These are phyloP conservation scores for Setipinna tenuifilis DNA, from an alignment of 2,797 vertebrate species.

Conservation along the genomic window DNA sequence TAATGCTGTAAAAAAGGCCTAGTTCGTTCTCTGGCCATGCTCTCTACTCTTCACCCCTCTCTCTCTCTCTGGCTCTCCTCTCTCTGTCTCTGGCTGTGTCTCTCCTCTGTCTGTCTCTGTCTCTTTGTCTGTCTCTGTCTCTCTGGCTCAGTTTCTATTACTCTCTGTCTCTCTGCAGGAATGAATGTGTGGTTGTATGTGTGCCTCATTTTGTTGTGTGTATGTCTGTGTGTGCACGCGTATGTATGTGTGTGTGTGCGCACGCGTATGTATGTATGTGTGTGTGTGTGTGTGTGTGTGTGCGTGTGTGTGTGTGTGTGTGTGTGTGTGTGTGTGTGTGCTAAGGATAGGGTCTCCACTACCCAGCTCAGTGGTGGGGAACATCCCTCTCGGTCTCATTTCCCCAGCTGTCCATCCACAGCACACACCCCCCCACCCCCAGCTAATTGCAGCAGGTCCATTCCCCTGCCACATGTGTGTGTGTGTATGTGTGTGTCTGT, in stretches of 20 bases:
- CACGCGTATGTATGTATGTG: conserved; percentile 29
- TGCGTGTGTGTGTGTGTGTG: neutral
- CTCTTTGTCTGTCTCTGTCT: neutral
- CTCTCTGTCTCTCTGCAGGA: neutral
- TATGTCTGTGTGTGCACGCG: conserved; percentile 2
- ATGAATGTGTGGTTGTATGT: too few species aligned
- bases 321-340: neutral
- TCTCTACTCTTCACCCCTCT: neutral
- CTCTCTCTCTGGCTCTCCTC: neutral
- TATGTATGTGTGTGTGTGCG: too few species aligned
- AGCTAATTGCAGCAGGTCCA: conserved; percentile 50
- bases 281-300: neutral
- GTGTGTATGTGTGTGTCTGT: neutral
- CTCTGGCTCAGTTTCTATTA: neutral
- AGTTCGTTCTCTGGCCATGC: neutral
- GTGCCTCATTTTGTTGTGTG: neutral
- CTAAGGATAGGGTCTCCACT: too few species aligned
- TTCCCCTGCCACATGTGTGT: conserved; percentile 27
- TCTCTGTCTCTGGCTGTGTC: neutral
- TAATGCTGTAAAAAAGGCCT: too few species aligned
- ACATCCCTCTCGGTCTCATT: neutral
- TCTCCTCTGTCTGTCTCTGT: neutral
- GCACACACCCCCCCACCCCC: conserved; percentile 39
- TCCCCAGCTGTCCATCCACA: conserved; percentile 22
- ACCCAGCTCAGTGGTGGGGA: conserved; percentile 38